Percentiles rank a stretch among this genome's conserved stretches.
Evolutionary conservation across 2,797 vertebrate genomes (phyloP).

Genomic region (Neomorphus geoffroyi): DNA sequence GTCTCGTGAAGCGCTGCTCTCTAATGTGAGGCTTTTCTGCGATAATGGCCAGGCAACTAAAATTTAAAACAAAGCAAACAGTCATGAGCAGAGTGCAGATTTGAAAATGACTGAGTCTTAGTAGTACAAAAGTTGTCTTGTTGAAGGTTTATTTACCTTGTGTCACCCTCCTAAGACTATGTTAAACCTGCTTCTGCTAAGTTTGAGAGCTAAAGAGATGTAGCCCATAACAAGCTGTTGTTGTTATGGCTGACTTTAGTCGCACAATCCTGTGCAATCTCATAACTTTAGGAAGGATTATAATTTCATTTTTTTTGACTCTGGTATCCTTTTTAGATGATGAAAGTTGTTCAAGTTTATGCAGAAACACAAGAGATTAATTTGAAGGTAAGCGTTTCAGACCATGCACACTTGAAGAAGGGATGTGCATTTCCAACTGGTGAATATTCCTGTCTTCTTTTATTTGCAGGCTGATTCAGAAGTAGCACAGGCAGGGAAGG

Average conservation of each 20-base stretch:
- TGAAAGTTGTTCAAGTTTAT: slow-evolving; percentile 99
- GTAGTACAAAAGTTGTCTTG: neutral
- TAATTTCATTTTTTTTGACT: slow-evolving; percentile 92
- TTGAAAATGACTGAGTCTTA: neutral
- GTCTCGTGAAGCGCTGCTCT: neutral
- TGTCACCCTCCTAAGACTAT: slow-evolving; percentile 63
- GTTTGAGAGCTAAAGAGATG: slow-evolving; percentile 67
- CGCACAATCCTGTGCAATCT: slow-evolving; percentile 77
- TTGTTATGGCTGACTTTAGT: slow-evolving; percentile 78
- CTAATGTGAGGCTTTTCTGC: neutral
- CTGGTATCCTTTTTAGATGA: slow-evolving; percentile 99
- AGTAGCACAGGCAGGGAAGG: slow-evolving; percentile 96
- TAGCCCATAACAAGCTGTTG: slow-evolving; percentile 71
- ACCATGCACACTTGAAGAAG: slow-evolving; percentile 85
- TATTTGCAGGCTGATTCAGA: slow-evolving; percentile 95
- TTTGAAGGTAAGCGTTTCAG: slow-evolving; percentile 98
- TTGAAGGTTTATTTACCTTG: slow-evolving; percentile 35
- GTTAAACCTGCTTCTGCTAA: slow-evolving; percentile 54
- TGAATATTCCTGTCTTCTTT: slow-evolving; percentile 85
- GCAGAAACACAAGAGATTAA: slow-evolving; percentile 99
- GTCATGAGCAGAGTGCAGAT: neutral
- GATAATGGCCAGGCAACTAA: neutral
- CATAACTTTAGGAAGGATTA: slow-evolving; percentile 84
- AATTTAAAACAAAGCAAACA: neutral
- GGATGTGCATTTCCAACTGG: slow-evolving; percentile 80